Base-by-base conservation (phyloP, 1,140 invertebrate species). In the Palaemon carinicauda region DNA sequence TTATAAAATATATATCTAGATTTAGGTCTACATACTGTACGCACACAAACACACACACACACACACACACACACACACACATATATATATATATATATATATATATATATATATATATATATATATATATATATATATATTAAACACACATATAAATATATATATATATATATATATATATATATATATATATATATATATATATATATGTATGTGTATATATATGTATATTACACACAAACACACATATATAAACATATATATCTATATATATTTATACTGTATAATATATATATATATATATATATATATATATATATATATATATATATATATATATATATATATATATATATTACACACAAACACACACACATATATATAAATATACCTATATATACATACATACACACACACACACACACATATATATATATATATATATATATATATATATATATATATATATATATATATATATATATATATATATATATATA, bases 161-260 rank as follows among this genome's bases (percentile, higher is more conserved):
- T 65, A 65, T 65, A 65, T n/a, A 65, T 65, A 65, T 65, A 65
- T n/a, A 65, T 65, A 65, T n/a, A 65, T 65, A 65, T 65, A 65
- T 65, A 65, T 65, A 65, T 65, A 65, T 65, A 65, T 65, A 65
- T 65, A 65, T 65, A 65, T 65, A 65, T 65, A 65, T 65, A n/a
- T 65, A 65, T 65, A 65, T 65, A 65, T 65, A 65, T 65, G n/a
- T 65, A n/a, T 65, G 27, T 65, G 27, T 65, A n/a, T 65, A n/a
- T 65, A n/a, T 65, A n/a, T 65, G n/a, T 60, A 60, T 60, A 60
- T 60, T 4, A 5, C 14, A n/a, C 14, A 60, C 14, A 60, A 4
- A 60, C 14, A 60, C 14, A 60, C 14, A 3, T 60, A 60, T 60
- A 60, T 4, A 4, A n/a, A 3, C 14, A 3, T 60, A 60, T 60